These are phyloP conservation scores for Calidris pugnax DNA, from an alignment of 2,113 vertebrate species.

Conservation along the genomic window DNA sequence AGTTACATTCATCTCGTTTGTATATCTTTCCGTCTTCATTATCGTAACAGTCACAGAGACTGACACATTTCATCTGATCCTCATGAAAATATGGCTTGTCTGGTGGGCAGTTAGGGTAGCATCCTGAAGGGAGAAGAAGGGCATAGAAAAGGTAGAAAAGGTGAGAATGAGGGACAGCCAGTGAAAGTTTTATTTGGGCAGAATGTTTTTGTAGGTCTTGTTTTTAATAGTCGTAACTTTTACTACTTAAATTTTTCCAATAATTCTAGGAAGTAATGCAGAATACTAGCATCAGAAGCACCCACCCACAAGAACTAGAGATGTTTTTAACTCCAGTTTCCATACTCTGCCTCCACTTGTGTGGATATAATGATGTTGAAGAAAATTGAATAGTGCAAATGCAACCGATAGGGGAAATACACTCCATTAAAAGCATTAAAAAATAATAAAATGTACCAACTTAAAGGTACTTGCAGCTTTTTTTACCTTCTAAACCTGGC, in stretches of 20 bases:
- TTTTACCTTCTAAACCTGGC: constrained; percentile 75
- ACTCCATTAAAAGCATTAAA: background rate
- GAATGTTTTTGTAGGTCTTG: background rate
- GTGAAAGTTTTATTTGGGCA: background rate
- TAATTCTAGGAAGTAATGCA: background rate
- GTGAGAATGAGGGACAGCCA: background rate
- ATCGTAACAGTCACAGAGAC: constrained; percentile 77
- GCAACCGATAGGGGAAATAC: background rate
- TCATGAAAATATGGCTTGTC: constrained; percentile 85
- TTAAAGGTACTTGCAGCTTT: background rate
- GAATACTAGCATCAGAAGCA: background rate
- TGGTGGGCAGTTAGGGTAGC: constrained; percentile 87
- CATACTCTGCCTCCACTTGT: background rate
- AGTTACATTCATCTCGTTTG: constrained; percentile 75
- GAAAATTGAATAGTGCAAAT: background rate
- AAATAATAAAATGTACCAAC: background rate
- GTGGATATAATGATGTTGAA: background rate
- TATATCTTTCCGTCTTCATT: constrained; percentile 70
- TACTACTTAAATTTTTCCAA: background rate
- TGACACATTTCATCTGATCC: constrained; percentile 85
- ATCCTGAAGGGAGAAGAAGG: constrained; percentile 73
- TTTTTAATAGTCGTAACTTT: background rate
- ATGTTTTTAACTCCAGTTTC: background rate
- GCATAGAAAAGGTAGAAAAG: background rate
- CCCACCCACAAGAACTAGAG: background rate